Evolutionary conservation across 2,797 vertebrate species (phyloP).

Genomic region (Danio tinwini): DNA sequence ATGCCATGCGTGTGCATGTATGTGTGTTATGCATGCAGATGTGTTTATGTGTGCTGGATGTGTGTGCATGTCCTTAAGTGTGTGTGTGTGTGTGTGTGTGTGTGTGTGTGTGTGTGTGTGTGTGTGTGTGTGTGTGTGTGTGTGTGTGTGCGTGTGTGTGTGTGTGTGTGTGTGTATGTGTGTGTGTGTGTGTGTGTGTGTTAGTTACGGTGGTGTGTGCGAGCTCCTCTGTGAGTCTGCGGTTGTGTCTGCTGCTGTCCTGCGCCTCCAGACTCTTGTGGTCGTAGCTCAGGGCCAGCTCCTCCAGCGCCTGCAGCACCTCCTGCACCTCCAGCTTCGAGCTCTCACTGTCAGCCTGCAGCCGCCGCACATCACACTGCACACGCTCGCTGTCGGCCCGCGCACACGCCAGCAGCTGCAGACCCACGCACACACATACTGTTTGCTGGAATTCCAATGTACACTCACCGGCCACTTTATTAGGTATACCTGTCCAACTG

Average conservation of each 20-base stretch:
- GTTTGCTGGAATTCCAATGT: too few species aligned
- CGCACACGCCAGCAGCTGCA: conserved; percentile 87
- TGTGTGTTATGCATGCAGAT: too few species aligned
- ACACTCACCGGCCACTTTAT: too few species aligned
- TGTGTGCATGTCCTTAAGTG: too few species aligned
- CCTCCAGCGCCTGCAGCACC: conserved; percentile 92
- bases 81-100: too few species aligned
- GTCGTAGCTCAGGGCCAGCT: conserved; percentile 92
- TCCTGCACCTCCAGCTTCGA: conserved; percentile 91
- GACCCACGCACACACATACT: background rate
- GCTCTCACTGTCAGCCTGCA: conserved; percentile 85
- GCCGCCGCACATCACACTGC: conserved; percentile 85
- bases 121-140: too few species aligned
- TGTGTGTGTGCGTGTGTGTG: too few species aligned
- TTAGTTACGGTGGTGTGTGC: conserved; percentile 84
- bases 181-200: background rate
- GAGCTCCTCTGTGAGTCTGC: conserved; percentile 88
- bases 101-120: too few species aligned
- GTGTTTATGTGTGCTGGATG: too few species aligned
- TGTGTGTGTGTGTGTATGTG: background rate
- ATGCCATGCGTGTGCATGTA: too few species aligned
- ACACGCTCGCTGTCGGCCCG: conserved; percentile 87
- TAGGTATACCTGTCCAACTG: too few species aligned
- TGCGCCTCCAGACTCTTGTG: conserved; percentile 91
- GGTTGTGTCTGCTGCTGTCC: conserved; percentile 87